Base-by-base conservation (phyloP, 2,888 invertebrate species). In the Acheta domesticus region DNA sequence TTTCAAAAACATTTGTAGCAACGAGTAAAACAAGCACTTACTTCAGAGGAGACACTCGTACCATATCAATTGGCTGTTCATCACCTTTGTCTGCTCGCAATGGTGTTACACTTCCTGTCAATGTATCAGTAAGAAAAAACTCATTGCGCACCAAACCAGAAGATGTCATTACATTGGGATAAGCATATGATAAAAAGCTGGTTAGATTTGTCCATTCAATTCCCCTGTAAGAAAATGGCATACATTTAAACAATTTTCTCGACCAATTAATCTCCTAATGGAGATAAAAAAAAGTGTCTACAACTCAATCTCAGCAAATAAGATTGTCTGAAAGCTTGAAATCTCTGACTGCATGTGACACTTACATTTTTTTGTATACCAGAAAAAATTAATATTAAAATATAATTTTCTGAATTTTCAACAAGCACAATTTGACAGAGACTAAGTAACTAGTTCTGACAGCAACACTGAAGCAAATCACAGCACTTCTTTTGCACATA, bases 41-140 rank as follows among this genome's bases (percentile, higher is more conserved):
- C 88, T 88, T 89, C 50, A 89, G 84, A 79, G 88, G 87, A 16
- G 90, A 90, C n/a, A 90, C 88, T 80, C 87, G 85, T 11, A 90
- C 83, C 83, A 88, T 86, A 80, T 89, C 88, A 80, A 90, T 89
- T 0, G 89, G 89, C 78, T 89, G 88, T 82, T 89, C 89, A 79
- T 88, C 87, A 83, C 86, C 84, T 76, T 84, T 83, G 80, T 85
- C 84, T 11, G 81, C 83, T 12, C 86, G 83, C 21, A 86, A 82
- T 12, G 83, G 83, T 21, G 83, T 82, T 21, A 84, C 84, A 49
- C 85, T 84, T 80, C 90, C 90, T 62, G 89, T 89, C 49, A 86
- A 84, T 19, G 89, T 86, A 83, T 90, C 89, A 1, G 89, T 88
- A 73, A 89, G 84, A 79, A 87, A 84, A n/a, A 90, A 83, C 84